Evolutionary conservation across 2,797 vertebrate genomes (phyloP).

Genomic region (Australoheros facetus): DNA sequence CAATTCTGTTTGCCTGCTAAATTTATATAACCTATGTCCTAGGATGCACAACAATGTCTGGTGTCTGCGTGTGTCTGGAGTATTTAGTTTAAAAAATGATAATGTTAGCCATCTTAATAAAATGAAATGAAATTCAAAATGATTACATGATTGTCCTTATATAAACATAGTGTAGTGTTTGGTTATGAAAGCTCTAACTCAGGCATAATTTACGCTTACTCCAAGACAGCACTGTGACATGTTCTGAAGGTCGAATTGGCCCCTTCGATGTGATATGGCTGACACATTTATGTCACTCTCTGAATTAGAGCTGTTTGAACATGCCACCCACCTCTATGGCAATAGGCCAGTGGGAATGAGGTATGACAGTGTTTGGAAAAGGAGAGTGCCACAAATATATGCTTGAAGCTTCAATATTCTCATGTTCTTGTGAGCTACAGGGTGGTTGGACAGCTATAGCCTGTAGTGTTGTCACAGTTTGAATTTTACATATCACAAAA

Average conservation of each 20-base stretch:
- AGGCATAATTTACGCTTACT: constrained; percentile 58
- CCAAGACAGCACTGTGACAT: constrained; percentile 48
- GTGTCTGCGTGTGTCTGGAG: not conserved
- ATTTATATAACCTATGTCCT: constrained; percentile 26
- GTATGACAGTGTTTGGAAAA: constrained; percentile 49
- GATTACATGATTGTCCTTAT: not conserved
- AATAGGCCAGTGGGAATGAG: constrained; percentile 62
- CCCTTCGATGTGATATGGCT: constrained; percentile 51
- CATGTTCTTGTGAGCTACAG: constrained; percentile 35
- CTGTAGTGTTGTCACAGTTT: constrained; percentile 34
- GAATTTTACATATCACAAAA: constrained; percentile 46
- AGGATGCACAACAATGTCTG: constrained; percentile 18
- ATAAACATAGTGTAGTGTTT: constrained; percentile 8
- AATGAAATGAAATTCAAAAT: constrained; percentile 6
- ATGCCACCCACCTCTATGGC: constrained; percentile 62
- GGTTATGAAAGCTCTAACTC: constrained; percentile 42
- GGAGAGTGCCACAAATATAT: constrained; percentile 53
- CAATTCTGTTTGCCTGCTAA: constrained; percentile 40
- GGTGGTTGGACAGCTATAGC: constrained; percentile 26
- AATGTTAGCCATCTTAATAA: not conserved
- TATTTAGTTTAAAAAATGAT: constrained; percentile 6
- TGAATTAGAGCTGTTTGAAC: constrained; percentile 71
- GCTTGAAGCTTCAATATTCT: constrained; percentile 65
- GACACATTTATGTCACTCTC: constrained; percentile 64
- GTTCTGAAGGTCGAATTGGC: constrained; percentile 67